Conservation (phyloP, 2,888 invertebrate species). For the Syrphus vitripennis region DNA sequence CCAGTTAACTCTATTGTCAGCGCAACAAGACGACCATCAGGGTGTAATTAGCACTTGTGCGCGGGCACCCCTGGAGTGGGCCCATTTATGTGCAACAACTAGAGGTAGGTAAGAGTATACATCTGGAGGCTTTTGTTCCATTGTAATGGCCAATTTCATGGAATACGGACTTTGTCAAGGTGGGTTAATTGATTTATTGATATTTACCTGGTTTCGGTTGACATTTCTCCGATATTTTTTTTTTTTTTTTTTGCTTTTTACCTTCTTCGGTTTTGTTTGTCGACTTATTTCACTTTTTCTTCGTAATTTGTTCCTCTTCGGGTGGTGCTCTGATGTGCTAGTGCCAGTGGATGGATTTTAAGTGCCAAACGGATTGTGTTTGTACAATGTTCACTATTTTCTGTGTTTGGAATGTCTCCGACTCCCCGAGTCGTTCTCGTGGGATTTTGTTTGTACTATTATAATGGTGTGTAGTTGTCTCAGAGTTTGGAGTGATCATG, state of each 20-base stretch:
- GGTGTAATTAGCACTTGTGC: conserved; percentile 73
- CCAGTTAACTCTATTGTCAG: conserved; percentile 11
- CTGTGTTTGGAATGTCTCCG: conserved; percentile 60
- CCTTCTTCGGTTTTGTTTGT: conserved; percentile 22
- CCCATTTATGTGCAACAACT: conserved; percentile 16
- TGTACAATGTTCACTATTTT: conserved; percentile 62
- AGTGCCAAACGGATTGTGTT: conserved; percentile 67
- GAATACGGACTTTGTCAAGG: conserved; percentile 73
- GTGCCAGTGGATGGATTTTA: conserved; percentile 57
- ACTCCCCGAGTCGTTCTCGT: conserved; percentile 21
- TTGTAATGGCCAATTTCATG: conserved; percentile 74
- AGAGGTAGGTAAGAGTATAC: no score
- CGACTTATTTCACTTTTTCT: conserved; percentile 67
- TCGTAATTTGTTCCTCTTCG: conserved; percentile 53
- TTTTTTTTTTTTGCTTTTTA: neutral
- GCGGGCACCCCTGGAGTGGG: conserved; percentile 39
- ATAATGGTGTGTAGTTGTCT: neutral
- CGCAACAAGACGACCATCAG: conserved; percentile 29
- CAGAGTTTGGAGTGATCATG: conserved; percentile 55
- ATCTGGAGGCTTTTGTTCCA: conserved; percentile 69
- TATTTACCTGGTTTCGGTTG: conserved; percentile 79
- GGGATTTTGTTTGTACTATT: conserved; percentile 58
- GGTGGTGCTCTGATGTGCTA: neutral
- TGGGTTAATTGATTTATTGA: conserved; percentile 80
- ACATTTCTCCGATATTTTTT: conserved; percentile 39